These are phyloP conservation scores for Melinopterus prodromus DNA, from an alignment of 2,888 invertebrate species.

Conservation along the genomic window DNA sequence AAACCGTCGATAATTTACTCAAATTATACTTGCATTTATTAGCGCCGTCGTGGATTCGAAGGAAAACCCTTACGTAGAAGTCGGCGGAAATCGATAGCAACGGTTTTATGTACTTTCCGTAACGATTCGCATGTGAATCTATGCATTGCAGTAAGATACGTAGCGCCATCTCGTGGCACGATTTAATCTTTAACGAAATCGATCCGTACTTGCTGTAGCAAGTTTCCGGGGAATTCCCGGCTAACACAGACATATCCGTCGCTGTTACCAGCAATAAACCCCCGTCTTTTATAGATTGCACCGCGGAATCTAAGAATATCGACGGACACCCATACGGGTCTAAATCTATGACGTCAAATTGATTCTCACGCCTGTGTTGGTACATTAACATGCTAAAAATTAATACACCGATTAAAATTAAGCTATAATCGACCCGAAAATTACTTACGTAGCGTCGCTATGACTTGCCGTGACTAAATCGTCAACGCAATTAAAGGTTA, in stretches of 20 bases:
- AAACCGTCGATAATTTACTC: conserved; percentile 87
- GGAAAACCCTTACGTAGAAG: conserved; percentile 95
- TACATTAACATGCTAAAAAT: conserved; percentile 83
- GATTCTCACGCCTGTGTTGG: conserved; percentile 71
- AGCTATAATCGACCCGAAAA: neutral
- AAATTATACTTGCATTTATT: conserved; percentile 83
- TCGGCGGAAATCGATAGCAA: conserved; percentile 92
- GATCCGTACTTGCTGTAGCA: conserved; percentile 94
- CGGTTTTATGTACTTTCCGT: conserved; percentile 92
- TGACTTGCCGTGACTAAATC: conserved; percentile 78
- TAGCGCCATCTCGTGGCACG: conserved; percentile 97
- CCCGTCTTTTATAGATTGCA: conserved; percentile 81
- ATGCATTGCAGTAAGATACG: conserved; percentile 91
- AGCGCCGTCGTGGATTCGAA: conserved; percentile 82
- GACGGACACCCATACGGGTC: conserved; percentile 98
- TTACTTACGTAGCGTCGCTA: conserved; percentile 86
- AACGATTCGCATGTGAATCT: conserved; percentile 90
- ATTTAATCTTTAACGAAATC: conserved; percentile 82
- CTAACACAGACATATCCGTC: conserved; percentile 96
- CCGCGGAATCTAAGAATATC: conserved; percentile 88
- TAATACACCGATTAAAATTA: conserved; percentile 20
- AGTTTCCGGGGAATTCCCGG: conserved; percentile 95
- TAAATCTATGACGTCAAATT: conserved; percentile 91
- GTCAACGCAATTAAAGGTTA: conserved; percentile 77
- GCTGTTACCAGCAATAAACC: conserved; percentile 94